Evolutionary conservation across 2,888 invertebrate species (phyloP).

Genomic region (Lypha dubia): DNA sequence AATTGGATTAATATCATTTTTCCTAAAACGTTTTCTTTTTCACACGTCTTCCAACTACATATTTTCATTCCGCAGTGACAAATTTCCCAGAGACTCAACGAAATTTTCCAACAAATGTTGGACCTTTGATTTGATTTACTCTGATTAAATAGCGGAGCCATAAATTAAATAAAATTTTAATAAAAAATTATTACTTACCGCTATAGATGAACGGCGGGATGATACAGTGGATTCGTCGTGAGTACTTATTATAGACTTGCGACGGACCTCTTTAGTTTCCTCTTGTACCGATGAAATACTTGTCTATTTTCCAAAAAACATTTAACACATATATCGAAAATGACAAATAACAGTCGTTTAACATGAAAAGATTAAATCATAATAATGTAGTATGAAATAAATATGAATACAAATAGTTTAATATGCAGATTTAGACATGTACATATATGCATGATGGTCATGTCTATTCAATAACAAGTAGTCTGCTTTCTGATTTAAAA

Average conservation of each 20-base stretch:
- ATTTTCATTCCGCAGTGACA: too few species aligned
- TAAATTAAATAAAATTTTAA: not conserved
- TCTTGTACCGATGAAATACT: constrained; percentile 77
- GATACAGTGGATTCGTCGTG: constrained; percentile 77
- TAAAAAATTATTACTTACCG: constrained; percentile 75
- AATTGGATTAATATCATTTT: too few species aligned
- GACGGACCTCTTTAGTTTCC: constrained; percentile 78
- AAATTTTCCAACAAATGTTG: too few species aligned
- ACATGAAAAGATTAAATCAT: not conserved
- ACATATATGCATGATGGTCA: too few species aligned
- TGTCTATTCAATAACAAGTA: too few species aligned
- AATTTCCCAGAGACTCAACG: too few species aligned
- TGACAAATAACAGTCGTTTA: not conserved
- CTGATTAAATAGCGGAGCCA: not conserved
- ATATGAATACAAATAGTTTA: not conserved
- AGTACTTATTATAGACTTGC: constrained; percentile 77
- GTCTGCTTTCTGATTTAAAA: too few species aligned
- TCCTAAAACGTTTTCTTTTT: too few species aligned
- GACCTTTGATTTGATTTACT: too few species aligned
- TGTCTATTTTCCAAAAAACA: constrained; percentile 65
- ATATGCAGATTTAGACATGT: not conserved
- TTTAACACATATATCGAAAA: constrained; percentile 4
- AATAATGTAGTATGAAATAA: not conserved
- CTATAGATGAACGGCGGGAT: constrained; percentile 80
- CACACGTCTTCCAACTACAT: too few species aligned